phyloP scores from a whole-genome alignment of 2,113 vertebrate genomes.

The Odobenus rosmarus region DNA sequence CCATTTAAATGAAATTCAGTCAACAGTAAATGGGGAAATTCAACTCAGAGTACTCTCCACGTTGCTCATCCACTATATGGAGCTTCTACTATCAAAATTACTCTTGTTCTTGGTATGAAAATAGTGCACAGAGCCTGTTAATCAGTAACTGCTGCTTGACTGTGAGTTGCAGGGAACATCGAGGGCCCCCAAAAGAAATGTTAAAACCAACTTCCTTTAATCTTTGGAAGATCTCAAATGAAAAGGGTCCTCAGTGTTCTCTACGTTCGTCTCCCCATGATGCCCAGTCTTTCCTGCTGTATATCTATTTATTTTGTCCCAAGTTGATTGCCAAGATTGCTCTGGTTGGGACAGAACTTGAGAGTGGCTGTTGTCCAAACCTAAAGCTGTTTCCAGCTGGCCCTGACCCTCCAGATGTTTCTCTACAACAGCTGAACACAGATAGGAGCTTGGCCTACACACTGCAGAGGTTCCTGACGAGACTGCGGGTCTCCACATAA shows the following conservation, averaged over 20 bases:
- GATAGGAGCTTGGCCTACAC: background rate
- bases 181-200: background rate
- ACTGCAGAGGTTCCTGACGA: background rate
- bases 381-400: constrained; percentile 42
- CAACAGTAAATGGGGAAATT: background rate
- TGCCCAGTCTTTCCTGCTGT: background rate
- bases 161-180: too few species aligned
- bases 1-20: background rate
- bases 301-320: background rate
- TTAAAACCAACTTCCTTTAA: background rate
- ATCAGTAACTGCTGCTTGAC: accelerated
- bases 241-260: background rate
- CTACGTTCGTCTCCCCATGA: accelerated
- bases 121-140: background rate
- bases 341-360: background rate
- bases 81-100: background rate
- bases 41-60: background rate
- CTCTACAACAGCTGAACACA: background rate
- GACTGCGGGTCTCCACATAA: accelerated
- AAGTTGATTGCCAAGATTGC: background rate
- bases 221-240: background rate
- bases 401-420: constrained; percentile 28
- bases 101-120: background rate
- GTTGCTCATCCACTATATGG: background rate
- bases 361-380: constrained; percentile 34